These are phyloP conservation scores for Luperina nickerlii DNA, from an alignment of 2,888 invertebrate species.

Conservation along the genomic window DNA sequence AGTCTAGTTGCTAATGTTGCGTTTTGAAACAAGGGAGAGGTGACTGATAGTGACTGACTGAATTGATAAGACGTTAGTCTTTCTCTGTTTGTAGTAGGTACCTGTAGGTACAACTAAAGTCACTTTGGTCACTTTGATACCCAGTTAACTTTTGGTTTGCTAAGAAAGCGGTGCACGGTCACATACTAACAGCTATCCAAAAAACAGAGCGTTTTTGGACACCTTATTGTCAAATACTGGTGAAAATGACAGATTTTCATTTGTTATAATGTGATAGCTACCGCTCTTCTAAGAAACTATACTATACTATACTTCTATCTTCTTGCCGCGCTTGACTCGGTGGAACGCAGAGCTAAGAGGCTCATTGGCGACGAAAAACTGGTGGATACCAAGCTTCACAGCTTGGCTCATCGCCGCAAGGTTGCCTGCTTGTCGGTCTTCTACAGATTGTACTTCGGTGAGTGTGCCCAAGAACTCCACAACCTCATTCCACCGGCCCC, in stretches of 20 bases:
- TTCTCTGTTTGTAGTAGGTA: too few species aligned
- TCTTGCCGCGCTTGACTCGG: too few species aligned
- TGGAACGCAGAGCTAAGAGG: too few species aligned
- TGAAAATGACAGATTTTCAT: neutral
- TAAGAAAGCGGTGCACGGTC: neutral
- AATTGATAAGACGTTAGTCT: neutral
- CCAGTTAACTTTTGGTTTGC: neutral
- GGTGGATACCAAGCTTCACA: too few species aligned
- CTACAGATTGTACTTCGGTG: too few species aligned
- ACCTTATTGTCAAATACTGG: neutral
- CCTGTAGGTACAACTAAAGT: neutral
- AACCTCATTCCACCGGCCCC: too few species aligned
- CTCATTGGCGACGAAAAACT: too few species aligned
- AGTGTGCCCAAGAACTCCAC: too few species aligned
- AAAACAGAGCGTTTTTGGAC: neutral
- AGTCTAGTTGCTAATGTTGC: constrained; percentile 27
- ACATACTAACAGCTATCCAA: neutral
- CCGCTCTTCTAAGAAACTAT: neutral
- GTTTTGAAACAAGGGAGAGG: constrained; percentile 17
- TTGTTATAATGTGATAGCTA: neutral
- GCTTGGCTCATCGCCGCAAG: too few species aligned
- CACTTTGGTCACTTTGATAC: neutral
- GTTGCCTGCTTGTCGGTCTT: too few species aligned
- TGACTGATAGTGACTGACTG: neutral
- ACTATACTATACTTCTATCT: too few species aligned